Evolutionary conservation across 2,888 invertebrate species (phyloP), one percentile per base, ranked within the genome.

Genomic region (Cactoblastis cactorum): DNA sequence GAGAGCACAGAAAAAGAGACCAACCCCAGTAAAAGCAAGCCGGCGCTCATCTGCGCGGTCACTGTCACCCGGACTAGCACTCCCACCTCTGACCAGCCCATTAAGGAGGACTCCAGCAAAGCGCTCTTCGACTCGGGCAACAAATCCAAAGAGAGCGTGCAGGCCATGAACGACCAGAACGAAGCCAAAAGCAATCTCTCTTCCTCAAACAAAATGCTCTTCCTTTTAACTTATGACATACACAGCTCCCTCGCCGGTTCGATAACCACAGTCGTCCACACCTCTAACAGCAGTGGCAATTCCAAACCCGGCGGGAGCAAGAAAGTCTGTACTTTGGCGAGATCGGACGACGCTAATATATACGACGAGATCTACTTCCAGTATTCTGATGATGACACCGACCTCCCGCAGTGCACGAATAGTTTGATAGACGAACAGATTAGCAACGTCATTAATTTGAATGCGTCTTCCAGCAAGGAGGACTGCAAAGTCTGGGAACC

Each of bases 131-230:
- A 88, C 52, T 76, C 80, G 0, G 81, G 81, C n/a, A 80, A 83
- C 54, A 75, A 77, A 51, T 69, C 80, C 14, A 71, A 74, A 56
- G 87, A 87, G 57, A 83, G 73, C 51, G 93, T 95, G 6, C 93
- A 94, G 62, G 93, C 94, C 11, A 93, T 95, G 91, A 95, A 96
- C 73, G 94, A 94, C 70, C 93, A 95, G 52, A 94, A 94, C 69
- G 92, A 93, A 77, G 94, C 93, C 0, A 92, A 92, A 53, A 91
- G 87, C 66, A 86, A 84, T 57, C 57, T 79, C 32, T 63, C 74
- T 5, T 65, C 71, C 1, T 70, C 77, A 49, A 83, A 83, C 56
- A 87, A 82, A 75, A 85, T 88, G 82, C 73, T 91, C 47, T 94
- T 93, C 72, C 80, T 94, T 43, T 88, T 94, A 14, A 91, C 94